Percentiles rank a stretch among this genome's conserved stretches.
phyloP scores from a whole-genome alignment of 2,113 vertebrate species.

The Pao palembangensis region DNA sequence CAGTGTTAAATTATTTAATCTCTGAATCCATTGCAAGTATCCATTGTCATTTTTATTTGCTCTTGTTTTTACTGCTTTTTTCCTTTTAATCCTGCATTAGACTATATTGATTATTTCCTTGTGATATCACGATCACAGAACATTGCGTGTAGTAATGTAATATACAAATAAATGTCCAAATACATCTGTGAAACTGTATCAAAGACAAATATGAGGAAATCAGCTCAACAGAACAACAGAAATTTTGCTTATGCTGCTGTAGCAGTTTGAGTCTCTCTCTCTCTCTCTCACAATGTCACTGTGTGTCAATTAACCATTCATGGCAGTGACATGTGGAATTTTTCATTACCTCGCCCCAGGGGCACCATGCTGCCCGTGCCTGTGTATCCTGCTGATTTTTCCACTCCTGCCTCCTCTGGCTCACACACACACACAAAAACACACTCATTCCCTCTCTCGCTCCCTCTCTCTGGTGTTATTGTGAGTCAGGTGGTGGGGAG shows the following conservation, averaged over 20 bases:
- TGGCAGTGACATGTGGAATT: slow-evolving; percentile 71
- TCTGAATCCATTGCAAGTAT: too few species aligned
- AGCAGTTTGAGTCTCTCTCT: not conserved
- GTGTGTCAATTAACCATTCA: slow-evolving; percentile 51
- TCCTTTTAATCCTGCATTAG: not conserved
- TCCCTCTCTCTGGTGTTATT: slow-evolving; percentile 29
- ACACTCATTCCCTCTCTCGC: slow-evolving; percentile 1
- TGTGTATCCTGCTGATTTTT: slow-evolving; percentile 27
- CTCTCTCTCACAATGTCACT: slow-evolving; percentile 16
- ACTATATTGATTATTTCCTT: too few species aligned
- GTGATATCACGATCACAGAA: too few species aligned
- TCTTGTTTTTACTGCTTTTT: not conserved
- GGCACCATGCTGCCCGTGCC: slow-evolving; percentile 44
- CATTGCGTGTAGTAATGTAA: too few species aligned
- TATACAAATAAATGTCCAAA: too few species aligned
- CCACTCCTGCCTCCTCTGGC: slow-evolving; percentile 23
- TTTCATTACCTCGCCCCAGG: slow-evolving; percentile 64
- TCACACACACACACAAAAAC: slow-evolving; percentile 2
- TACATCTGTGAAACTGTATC: too few species aligned
- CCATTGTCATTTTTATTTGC: too few species aligned
- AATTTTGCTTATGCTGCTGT: too few species aligned
- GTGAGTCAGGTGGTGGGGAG: slow-evolving; percentile 18
- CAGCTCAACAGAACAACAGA: too few species aligned
- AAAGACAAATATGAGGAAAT: too few species aligned
- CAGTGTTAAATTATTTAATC: too few species aligned